phyloP scores from a whole-genome alignment of 1,140 invertebrate genomes.

The Tetramorium alpestre region DNA sequence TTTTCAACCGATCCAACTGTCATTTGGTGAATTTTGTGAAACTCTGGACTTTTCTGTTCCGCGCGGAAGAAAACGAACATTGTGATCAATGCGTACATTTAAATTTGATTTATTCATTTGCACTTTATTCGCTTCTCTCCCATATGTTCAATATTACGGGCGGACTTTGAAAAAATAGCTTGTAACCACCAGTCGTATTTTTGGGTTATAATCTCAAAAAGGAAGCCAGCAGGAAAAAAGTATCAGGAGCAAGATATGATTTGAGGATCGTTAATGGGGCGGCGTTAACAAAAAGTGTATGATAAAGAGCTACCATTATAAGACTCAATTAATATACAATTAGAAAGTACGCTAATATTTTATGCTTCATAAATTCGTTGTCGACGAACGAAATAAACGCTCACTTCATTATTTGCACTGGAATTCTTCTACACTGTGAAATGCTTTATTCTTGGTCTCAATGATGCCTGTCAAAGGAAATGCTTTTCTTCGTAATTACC shows the following conservation, averaged over 20 bases:
- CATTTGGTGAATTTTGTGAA: not conserved
- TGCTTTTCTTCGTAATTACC: not conserved
- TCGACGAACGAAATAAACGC: slow-evolving; percentile 43
- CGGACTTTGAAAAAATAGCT: slow-evolving; percentile 78
- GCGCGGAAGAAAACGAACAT: not conserved
- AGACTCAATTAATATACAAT: slow-evolving; percentile 66
- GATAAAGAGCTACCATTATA: slow-evolving; percentile 73
- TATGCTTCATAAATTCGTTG: slow-evolving; percentile 51
- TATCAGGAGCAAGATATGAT: slow-evolving; percentile 52
- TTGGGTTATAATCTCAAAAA: slow-evolving; percentile 84
- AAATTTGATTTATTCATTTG: slow-evolving; percentile 24
- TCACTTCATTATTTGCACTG: not conserved
- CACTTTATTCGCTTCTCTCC: not conserved
- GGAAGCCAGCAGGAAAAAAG: slow-evolving; percentile 49
- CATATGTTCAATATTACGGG: slow-evolving; percentile 19
- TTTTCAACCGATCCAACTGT: not conserved
- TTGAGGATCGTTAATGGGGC: slow-evolving; percentile 42
- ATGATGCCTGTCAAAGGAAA: not conserved
- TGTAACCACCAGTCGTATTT: slow-evolving; percentile 86
- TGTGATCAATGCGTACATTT: not conserved
- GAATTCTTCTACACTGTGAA: not conserved
- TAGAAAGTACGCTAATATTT: slow-evolving; percentile 67
- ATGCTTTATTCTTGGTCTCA: slow-evolving; percentile 6
- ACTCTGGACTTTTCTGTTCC: not conserved
- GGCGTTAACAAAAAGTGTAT: slow-evolving; percentile 54